phyloP scores from a whole-genome alignment of 2,797 vertebrate species.

The Bradypodion pumilum region DNA sequence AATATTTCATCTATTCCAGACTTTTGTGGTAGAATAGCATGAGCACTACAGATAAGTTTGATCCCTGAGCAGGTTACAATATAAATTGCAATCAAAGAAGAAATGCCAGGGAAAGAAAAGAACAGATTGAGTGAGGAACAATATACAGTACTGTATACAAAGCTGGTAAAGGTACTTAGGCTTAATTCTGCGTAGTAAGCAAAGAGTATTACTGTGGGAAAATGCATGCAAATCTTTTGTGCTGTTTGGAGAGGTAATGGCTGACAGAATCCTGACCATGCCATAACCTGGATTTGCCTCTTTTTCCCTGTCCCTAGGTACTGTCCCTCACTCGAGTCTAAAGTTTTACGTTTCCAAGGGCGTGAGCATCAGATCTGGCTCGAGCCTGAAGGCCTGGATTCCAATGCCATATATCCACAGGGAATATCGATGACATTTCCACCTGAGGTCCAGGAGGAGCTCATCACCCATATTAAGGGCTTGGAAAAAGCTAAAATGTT shows the following conservation, averaged over 20 bases:
- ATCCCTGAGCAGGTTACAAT: background rate
- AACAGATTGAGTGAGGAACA: background rate
- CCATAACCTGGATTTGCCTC: background rate
- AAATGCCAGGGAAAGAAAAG: background rate
- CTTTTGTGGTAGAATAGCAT: background rate
- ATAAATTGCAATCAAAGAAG: background rate
- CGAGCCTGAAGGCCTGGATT: slow-evolving; percentile 93
- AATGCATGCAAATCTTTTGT: too few species aligned
- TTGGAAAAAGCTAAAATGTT: slow-evolving; percentile 85
- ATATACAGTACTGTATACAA: background rate
- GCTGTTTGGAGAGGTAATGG: too few species aligned
- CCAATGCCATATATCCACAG: slow-evolving; percentile 91
- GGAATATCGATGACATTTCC: slow-evolving; percentile 94
- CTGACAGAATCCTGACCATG: background rate
- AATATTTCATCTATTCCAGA: too few species aligned
- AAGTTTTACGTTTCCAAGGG: slow-evolving; percentile 91
- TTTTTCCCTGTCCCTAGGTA: slow-evolving; percentile 79
- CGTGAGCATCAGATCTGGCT: slow-evolving; percentile 92
- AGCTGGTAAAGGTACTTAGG: background rate
- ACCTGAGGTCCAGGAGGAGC: slow-evolving; percentile 86
- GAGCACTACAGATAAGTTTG: background rate
- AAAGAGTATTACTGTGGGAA: too few species aligned
- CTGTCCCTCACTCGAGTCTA: slow-evolving; percentile 95
- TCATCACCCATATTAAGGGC: slow-evolving; percentile 86
- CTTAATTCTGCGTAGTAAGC: too few species aligned